These are phyloP conservation scores for Drosophila phalerata DNA, from an alignment of 2,888 invertebrate species.

Conservation along the genomic window DNA sequence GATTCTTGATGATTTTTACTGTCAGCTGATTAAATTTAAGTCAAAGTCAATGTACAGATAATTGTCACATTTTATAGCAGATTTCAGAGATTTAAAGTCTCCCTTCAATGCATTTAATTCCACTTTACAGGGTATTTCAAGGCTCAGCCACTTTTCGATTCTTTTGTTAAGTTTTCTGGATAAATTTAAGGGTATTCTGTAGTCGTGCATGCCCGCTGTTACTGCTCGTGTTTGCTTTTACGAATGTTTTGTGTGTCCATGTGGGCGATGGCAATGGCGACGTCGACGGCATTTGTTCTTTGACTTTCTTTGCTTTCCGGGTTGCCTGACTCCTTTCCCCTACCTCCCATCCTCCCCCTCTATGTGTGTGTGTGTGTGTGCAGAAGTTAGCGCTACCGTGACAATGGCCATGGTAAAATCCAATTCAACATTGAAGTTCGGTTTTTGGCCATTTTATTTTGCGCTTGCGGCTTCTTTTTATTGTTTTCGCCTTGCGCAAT, in stretches of 20 bases:
- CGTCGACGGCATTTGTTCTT: conserved; percentile 71
- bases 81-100: no score
- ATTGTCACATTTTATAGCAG: no score
- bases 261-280: conserved; percentile 27
- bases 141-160: background rate
- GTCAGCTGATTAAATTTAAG: no score
- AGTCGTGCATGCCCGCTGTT: conserved; percentile 1
- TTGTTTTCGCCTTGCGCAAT: conserved; percentile 32
- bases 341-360: background rate
- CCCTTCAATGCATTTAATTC: no score
- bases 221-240: conserved; percentile 23
- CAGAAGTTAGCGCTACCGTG: conserved; percentile 37
- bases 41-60: no score
- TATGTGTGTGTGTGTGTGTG: conserved; percentile 11
- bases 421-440: conserved; percentile 33
- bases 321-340: conserved; percentile 29
- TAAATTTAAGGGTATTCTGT: conserved; percentile 1
- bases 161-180: background rate
- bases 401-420: conserved; percentile 43
- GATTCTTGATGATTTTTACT: no score
- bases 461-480: conserved; percentile 27
- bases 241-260: conserved; percentile 54
- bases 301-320: conserved; percentile 78
- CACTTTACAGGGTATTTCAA: background rate
- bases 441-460: conserved; percentile 54